Conservation (phyloP, 2,888 invertebrate genomes). For the Sylvicola cinctus region DNA sequence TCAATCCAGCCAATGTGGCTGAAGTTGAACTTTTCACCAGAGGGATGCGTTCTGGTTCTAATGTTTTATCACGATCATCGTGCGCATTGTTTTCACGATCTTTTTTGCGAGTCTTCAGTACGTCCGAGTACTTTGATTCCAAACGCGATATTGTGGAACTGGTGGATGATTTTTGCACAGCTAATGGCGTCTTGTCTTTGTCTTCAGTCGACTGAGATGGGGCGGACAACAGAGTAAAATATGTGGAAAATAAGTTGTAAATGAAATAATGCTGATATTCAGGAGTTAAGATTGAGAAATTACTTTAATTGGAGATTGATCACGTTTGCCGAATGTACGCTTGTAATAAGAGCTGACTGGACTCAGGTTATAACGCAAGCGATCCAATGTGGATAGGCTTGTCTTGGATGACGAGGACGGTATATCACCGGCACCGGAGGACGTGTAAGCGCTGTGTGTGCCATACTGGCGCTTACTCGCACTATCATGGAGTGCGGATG, state of each 20-base stretch:
- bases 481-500: too few relatives aligned
- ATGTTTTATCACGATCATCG: constrained; percentile 43
- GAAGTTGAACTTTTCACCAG: neutral
- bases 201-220: constrained; percentile 10
- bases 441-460: constrained; percentile 5
- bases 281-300: constrained; percentile 1
- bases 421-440: constrained; percentile 3
- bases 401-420: constrained; percentile 12
- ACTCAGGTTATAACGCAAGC: constrained; percentile 22
- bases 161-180: constrained; percentile 6
- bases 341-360: constrained; percentile 24
- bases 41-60: constrained; percentile 33
- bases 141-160: constrained; percentile 40
- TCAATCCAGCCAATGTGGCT: neutral
- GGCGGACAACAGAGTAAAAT: neutral
- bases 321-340: constrained; percentile 18
- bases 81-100: neutral
- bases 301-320: constrained; percentile 13
- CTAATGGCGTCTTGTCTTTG: constrained; percentile 22
- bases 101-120: constrained; percentile 25
- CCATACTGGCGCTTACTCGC: too few relatives aligned
- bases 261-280: neutral
- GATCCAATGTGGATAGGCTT: constrained; percentile 21
- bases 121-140: constrained; percentile 60
- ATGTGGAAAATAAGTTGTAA: neutral